phyloP scores from a whole-genome alignment of 2,888 invertebrate genomes.

The Parapristionchus giblindavisi region DNA sequence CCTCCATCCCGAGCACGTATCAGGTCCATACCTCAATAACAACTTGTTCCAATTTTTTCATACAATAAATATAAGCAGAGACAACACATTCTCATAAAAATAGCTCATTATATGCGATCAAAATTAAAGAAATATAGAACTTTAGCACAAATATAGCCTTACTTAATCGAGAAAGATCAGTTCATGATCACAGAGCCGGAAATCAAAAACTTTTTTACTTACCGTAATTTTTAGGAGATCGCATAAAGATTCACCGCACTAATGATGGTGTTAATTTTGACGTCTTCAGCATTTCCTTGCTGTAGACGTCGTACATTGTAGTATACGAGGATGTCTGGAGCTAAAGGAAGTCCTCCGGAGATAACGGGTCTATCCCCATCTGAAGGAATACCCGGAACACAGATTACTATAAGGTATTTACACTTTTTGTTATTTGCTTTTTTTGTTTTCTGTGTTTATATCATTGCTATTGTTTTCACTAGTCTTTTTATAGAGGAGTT shows the following conservation, averaged over 20 bases:
- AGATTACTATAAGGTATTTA: constrained; percentile 36
- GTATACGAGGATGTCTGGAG: not conserved
- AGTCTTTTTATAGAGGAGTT: constrained; percentile 80
- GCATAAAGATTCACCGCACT: not conserved
- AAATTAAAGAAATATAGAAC: not conserved
- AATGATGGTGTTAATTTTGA: not conserved
- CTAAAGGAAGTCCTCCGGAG: constrained; percentile 12
- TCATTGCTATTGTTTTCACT: not conserved
- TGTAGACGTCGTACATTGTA: constrained; percentile 10
- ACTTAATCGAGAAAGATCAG: too few species aligned
- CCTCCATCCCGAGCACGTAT: constrained; percentile 24
- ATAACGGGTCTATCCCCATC: constrained; percentile 97
- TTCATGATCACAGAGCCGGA: not conserved
- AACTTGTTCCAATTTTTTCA: not conserved
- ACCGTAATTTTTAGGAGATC: not conserved
- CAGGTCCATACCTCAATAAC: constrained; percentile 34
- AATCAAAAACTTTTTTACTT: not conserved
- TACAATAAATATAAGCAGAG: not conserved
- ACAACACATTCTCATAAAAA: not conserved
- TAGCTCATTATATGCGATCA: not conserved
- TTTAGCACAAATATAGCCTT: not conserved
- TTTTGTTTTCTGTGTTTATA: not conserved
- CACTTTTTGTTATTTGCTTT: not conserved
- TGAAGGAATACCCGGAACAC: constrained; percentile 78
- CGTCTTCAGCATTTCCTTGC: not conserved